These are phyloP conservation scores for Premnoplex brunnescens DNA, from an alignment of 2,797 vertebrate species.

Conservation along the genomic window DNA sequence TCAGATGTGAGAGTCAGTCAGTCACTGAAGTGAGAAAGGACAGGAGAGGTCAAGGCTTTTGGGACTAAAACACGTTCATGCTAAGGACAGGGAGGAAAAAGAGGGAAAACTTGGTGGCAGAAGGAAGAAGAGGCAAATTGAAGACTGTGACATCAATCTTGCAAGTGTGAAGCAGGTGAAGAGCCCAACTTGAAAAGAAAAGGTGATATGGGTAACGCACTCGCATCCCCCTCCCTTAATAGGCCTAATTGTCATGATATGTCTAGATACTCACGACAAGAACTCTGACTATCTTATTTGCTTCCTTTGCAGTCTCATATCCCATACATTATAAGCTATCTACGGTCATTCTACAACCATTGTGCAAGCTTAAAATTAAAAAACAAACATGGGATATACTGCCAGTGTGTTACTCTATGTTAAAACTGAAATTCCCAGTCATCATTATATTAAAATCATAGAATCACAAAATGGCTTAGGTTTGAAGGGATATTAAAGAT, in stretches of 20 bases:
- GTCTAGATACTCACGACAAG: neutral
- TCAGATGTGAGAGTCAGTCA: neutral
- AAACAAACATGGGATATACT: neutral
- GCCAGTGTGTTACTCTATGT: neutral
- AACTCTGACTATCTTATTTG: neutral
- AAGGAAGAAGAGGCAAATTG: neutral
- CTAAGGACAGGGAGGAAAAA: accelerated
- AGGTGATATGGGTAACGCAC: neutral
- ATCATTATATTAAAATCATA: neutral
- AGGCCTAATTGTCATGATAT: neutral
- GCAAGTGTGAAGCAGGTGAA: neutral
- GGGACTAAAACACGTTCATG: neutral
- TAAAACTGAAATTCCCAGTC: neutral
- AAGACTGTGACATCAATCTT: neutral
- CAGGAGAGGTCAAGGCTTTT: neutral
- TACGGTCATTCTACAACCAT: too few relatives aligned
- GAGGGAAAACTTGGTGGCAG: neutral
- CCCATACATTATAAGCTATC: neutral
- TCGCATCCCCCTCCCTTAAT: accelerated
- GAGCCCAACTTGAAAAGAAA: neutral
- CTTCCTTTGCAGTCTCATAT: neutral
- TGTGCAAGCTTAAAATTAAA: neutral
- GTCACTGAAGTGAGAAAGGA: neutral
- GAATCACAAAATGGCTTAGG: accelerated
- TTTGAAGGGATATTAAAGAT: neutral